These are phyloP conservation scores for Volucella zonaria DNA, from an alignment of 2,888 invertebrate genomes.

Conservation along the genomic window DNA sequence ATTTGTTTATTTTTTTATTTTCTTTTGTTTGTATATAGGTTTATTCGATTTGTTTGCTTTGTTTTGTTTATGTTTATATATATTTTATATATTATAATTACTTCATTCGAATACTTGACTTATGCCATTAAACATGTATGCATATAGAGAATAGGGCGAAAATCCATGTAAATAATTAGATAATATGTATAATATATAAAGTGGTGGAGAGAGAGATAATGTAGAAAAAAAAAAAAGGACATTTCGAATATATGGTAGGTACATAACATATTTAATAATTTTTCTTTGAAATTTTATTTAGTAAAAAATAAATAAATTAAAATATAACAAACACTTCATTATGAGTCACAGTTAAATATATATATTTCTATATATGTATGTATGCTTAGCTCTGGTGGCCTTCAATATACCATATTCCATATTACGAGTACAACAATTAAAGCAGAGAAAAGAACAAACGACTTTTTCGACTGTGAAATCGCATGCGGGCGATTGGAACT, in stretches of 20 bases:
- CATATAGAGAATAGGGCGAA: conserved; percentile 41
- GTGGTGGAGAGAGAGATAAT: conserved; percentile 27
- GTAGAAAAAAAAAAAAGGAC: conserved; percentile 60
- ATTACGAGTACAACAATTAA: conserved; percentile 54
- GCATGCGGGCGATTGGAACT: conserved; percentile 14
- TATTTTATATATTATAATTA: conserved; percentile 64
- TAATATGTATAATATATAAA: conserved; percentile 17
- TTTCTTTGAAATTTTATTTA: conserved; percentile 37
- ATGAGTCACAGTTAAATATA: conserved; percentile 70
- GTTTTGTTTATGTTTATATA: conserved; percentile 19
- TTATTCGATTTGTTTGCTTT: conserved; percentile 15
- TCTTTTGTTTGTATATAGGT: conserved; percentile 46
- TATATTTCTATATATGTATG: background rate
- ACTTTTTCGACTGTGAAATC: background rate
- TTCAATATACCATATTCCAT: conserved; percentile 32
- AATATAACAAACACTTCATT: conserved; percentile 72
- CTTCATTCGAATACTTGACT: conserved; percentile 72
- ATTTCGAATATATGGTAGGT: conserved; percentile 44
- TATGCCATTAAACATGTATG: conserved; percentile 23
- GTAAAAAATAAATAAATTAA: conserved; percentile 73
- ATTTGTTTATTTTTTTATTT: conserved; percentile 53
- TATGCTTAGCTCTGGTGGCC: conserved; percentile 70
- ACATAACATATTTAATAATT: background rate
- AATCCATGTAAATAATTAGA: conserved; percentile 58
- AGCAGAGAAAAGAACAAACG: conserved; percentile 25